Evolutionary conservation across 2,113 vertebrate genomes (phyloP), one percentile per base, ranked within the genome.

Genomic region (Myrmecobius fasciatus): DNA sequence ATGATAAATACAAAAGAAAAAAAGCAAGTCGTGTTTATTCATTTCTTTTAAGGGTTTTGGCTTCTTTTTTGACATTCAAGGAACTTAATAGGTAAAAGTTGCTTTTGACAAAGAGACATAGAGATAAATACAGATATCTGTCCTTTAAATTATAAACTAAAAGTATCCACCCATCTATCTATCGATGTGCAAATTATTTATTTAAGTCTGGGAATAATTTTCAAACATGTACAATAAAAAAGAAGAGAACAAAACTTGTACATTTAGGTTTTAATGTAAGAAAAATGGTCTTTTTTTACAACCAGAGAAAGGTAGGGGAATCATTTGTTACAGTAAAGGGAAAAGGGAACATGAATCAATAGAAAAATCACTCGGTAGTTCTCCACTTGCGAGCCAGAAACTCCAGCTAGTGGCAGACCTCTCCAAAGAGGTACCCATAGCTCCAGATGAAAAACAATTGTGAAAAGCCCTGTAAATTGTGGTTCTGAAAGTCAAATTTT

Each of bases 1-100:
- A 3, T n/a, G 53, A 96, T 98, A 91, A 98, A 97, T 93, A 97
- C 83, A 93, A 91, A 96, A 96, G 11, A 94, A 91, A 95, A 95
- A 91, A 53, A 92, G 20, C 36, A 43, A 1, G 17, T 24, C 36
- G n/a, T n/a, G 17, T 90, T 54, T n/a, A 11, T 28, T 60, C n/a
- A 89, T n/a, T 95, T 97, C 95, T 91, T 1, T 89, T 95, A 91
- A 43, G 12, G 52, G 43, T 6, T 97, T 92, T 75, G 22, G 49
- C 49, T 51, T 51, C 49, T 91, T 95, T 95, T 96, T 75, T 36
- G 95, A 36, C 22, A 26, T 25, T 89, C 94, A 52, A 96, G 88
- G 75, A 97, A 89, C 47, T 91, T 47, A 93, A 93, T 51, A 90
- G 48, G 94, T 97, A 90, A 46, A 54, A 24, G 47, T 89, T 51